phyloP scores from a whole-genome alignment of 2,113 vertebrate genomes.

The Butorides virescens region DNA sequence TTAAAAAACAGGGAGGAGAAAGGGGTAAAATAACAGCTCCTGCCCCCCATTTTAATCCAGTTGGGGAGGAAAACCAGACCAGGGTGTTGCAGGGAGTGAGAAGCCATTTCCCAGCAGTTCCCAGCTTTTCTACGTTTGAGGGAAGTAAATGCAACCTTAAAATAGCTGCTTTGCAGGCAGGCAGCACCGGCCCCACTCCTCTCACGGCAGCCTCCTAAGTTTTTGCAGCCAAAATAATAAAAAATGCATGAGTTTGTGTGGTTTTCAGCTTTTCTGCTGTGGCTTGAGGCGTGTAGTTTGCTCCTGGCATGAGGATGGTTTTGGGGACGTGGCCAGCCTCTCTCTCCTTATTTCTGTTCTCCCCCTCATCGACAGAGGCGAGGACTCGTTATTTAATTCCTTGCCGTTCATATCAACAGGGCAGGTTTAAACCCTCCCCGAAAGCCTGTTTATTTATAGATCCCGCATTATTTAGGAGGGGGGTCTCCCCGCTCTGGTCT shows the following conservation, averaged over 20 bases:
- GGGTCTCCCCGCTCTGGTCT: not conserved
- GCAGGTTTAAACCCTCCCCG: not conserved
- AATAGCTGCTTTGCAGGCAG: constrained; percentile 27
- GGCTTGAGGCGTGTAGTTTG: not conserved
- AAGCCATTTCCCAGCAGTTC: constrained; percentile 48
- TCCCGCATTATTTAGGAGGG: not conserved
- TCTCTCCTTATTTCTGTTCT: not conserved
- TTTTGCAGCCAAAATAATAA: not conserved
- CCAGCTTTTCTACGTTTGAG: not conserved
- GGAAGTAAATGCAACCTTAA: constrained; percentile 17
- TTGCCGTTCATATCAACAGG: fast-evolving
- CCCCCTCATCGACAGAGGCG: not conserved
- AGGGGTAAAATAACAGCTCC: not conserved
- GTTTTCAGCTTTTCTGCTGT: not conserved
- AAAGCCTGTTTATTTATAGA: not conserved
- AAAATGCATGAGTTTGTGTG: not conserved
- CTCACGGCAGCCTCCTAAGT: not conserved
- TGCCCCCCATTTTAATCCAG: not conserved
- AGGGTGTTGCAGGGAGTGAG: not conserved
- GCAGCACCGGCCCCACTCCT: not conserved
- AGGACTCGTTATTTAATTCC: not conserved
- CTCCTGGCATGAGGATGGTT: fast-evolving
- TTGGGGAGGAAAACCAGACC: not conserved
- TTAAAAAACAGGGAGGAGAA: not conserved
- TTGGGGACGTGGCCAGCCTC: not conserved